Evolutionary conservation across 2,888 invertebrate species (phyloP).

Genomic region (Syrista parreyssii): DNA sequence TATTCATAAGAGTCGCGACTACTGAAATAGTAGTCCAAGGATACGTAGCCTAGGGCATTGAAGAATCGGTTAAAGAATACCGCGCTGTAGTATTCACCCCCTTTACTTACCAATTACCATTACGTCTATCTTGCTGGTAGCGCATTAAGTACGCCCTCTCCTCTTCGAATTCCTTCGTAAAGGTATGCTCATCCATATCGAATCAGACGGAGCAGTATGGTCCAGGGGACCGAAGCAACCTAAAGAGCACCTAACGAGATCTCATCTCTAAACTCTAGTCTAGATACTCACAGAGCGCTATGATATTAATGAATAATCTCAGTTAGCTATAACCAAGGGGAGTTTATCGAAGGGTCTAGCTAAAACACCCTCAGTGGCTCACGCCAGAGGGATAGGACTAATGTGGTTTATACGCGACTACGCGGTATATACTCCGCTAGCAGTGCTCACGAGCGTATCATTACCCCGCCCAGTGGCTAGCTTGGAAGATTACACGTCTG

Average conservation of each 20-base stretch:
- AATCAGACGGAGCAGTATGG: background rate
- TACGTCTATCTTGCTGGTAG: background rate
- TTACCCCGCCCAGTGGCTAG: constrained; percentile 67
- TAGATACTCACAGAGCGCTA: background rate
- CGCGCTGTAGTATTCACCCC: background rate
- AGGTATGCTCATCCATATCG: background rate
- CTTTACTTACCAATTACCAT: background rate
- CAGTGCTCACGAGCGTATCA: constrained; percentile 58
- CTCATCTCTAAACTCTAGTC: background rate
- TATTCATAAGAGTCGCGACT: background rate
- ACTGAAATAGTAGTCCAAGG: background rate
- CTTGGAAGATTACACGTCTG: constrained; percentile 65
- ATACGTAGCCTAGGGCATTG: background rate
- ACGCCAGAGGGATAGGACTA: background rate
- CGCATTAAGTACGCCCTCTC: background rate
- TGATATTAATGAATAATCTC: background rate
- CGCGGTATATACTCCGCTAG: constrained; percentile 19
- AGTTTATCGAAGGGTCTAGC: background rate
- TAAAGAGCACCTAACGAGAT: background rate
- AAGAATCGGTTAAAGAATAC: background rate
- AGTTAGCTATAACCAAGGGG: background rate
- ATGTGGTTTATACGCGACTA: background rate
- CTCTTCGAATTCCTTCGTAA: background rate
- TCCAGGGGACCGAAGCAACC: background rate
- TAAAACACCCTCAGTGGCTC: constrained; percentile 2